Evolutionary conservation across 2,797 vertebrate genomes (phyloP).

Genomic region (Cygnus olor): DNA sequence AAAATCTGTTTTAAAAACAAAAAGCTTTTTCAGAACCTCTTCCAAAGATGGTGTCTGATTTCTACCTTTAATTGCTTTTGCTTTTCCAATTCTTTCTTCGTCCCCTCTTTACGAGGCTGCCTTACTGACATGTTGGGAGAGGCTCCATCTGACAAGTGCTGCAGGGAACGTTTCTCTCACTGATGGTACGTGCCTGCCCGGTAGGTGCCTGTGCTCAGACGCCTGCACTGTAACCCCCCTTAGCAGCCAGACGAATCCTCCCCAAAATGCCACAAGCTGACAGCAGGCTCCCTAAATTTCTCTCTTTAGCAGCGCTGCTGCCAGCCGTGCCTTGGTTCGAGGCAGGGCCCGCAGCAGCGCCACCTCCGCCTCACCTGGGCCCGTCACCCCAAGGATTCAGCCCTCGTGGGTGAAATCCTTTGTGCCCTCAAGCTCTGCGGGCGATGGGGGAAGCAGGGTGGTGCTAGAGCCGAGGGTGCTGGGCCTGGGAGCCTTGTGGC

Average conservation of each 20-base stretch:
- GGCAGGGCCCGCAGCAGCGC: background rate
- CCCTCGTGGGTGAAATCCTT: background rate
- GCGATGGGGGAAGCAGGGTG: background rate
- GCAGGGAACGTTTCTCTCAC: background rate
- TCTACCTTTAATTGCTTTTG: constrained; percentile 35
- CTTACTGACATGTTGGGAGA: background rate
- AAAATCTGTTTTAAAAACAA: constrained; percentile 32
- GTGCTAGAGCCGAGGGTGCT: background rate
- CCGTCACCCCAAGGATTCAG: background rate
- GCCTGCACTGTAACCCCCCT: fast-evolving
- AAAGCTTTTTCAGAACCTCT: constrained; percentile 44
- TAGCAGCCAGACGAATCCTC: background rate
- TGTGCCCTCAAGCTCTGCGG: background rate
- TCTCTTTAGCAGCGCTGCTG: background rate
- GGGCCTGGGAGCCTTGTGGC: background rate
- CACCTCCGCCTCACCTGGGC: fast-evolving
- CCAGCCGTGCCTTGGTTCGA: background rate
- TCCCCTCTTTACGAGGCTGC: background rate
- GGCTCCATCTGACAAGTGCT: background rate
- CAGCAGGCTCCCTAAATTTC: background rate
- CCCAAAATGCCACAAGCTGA: fast-evolving
- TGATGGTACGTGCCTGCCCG: background rate
- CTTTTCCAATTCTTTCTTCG: background rate
- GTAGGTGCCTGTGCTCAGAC: background rate
- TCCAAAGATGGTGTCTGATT: constrained; percentile 51